Percentiles rank a stretch among this genome's conserved stretches.
phyloP scores from a whole-genome alignment of 1,140 invertebrate genomes.

The Metaphire vulgaris region DNA sequence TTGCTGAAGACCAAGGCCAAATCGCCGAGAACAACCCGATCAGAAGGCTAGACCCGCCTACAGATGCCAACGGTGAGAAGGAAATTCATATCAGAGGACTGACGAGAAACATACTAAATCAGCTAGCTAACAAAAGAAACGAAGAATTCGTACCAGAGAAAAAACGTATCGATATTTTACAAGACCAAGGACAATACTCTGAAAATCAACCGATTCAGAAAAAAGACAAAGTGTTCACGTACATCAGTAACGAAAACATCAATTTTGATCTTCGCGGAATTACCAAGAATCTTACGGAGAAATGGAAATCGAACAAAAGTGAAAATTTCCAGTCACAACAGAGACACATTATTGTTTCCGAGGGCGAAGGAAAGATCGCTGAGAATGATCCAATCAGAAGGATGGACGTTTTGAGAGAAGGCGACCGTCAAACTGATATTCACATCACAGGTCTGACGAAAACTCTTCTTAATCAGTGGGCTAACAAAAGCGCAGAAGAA shows the following conservation, averaged over 20 bases:
- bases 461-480: neutral
- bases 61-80: neutral
- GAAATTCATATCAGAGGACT: neutral
- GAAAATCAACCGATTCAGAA: neutral
- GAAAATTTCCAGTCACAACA: neutral
- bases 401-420: neutral
- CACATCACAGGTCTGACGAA: neutral
- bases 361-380: conserved; percentile 13
- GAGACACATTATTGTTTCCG: conserved; percentile 9
- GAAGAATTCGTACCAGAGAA: neutral
- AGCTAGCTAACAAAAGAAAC: neutral
- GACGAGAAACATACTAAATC: neutral
- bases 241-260: neutral
- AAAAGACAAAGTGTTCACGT: conserved; percentile 1
- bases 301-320: conserved; percentile 19
- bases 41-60: conserved; percentile 2
- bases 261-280: neutral
- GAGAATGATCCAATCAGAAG: conserved; percentile 18
- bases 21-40: conserved; percentile 20
- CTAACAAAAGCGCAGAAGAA: neutral
- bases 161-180: neutral
- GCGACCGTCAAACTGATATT: neutral
- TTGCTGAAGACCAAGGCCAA: conserved; percentile 16
- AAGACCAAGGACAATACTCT: neutral
- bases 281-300: conserved; percentile 10